Evolutionary conservation across 1,140 invertebrate genomes (phyloP), one percentile per base, ranked within the genome.

Genomic region (Conopomorpha cramerella): DNA sequence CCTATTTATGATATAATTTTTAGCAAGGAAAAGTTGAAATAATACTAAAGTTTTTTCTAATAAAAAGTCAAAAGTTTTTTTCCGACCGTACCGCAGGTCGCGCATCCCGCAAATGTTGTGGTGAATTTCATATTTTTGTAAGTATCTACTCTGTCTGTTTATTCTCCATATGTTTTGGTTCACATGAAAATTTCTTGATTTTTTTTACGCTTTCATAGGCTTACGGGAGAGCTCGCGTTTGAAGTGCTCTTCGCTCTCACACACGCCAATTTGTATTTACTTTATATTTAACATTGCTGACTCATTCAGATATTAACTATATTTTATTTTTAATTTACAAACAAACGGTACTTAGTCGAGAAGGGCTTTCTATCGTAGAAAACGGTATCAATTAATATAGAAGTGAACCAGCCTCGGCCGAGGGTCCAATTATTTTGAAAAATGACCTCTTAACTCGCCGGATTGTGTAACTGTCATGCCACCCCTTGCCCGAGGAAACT

Each of bases 121-220:
- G 70, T 72, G 70, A 74, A 74, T 76, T 72, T 76, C 71, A 76
- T 76, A 76, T 76, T 76, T 76, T 76, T 76, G 71, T 70, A 68
- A 74, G 70, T 76, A 76, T 76, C 67, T 76, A 68, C 68, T 56
- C 51, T 55, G 66, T 66, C 58, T 72, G 71, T 71, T 72, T 76
- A 76, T 72, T 72, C 64, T 63, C 55, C 71, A 76, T 72, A 61
- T 76, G 71, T 76, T 72, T 68, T 46, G 67, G 71, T 76, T 76
- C 71, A 71, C 71, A 76, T 76, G 67, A 61, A 53, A 58, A 61
- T 70, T 76, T 74, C 62, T 70, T 65, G 50, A 63, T 72, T 74
- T 74, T 72, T 76, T 72, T 76, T 71, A 71, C 62, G 70, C 70
- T 72, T 62, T 72, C 55, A 71, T 66, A 71, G 61, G 65, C 67